Evolutionary conservation across 2,888 invertebrate genomes (phyloP).

Genomic region (Agrochola circellaris): DNA sequence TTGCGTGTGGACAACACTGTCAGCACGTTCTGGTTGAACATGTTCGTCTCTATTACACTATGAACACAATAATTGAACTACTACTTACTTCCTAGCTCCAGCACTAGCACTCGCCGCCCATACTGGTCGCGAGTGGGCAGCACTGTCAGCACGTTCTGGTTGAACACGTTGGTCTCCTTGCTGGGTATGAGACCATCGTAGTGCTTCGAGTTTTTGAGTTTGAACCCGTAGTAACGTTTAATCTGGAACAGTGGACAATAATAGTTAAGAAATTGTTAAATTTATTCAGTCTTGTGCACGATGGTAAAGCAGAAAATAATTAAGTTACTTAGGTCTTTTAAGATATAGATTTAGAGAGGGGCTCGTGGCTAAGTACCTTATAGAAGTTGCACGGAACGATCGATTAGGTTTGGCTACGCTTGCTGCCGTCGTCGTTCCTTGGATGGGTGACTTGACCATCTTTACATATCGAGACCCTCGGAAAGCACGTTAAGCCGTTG

Average conservation of each 20-base stretch:
- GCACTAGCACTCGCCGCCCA: slow-evolving; percentile 94
- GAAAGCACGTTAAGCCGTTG: too few species aligned
- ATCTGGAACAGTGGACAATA: slow-evolving; percentile 87
- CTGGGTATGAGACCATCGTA: slow-evolving; percentile 94
- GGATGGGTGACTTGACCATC: too few species aligned
- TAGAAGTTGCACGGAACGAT: too few species aligned
- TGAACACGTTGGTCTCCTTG: slow-evolving; percentile 94
- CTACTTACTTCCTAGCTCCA: slow-evolving; percentile 95
- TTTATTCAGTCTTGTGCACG: neutral
- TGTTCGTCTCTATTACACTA: slow-evolving; percentile 90
- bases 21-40: slow-evolving; percentile 94
- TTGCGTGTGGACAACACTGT: slow-evolving; percentile 95
- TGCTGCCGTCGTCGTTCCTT: too few species aligned
- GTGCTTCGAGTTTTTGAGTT: slow-evolving; percentile 93
- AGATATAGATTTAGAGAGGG: neutral
- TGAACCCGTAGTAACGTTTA: slow-evolving; percentile 95
- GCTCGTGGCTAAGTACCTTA: too few species aligned
- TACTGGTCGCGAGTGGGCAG: slow-evolving; percentile 94
- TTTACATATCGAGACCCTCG: too few species aligned
- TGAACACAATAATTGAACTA: too few species aligned
- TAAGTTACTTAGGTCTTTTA: neutral
- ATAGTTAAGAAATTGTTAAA: neutral
- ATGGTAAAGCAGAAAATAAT: neutral
- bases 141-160: slow-evolving; percentile 94
- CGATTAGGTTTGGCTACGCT: too few species aligned